phyloP scores from a whole-genome alignment of 1,140 invertebrate genomes.

The Drosophila triauraria region DNA sequence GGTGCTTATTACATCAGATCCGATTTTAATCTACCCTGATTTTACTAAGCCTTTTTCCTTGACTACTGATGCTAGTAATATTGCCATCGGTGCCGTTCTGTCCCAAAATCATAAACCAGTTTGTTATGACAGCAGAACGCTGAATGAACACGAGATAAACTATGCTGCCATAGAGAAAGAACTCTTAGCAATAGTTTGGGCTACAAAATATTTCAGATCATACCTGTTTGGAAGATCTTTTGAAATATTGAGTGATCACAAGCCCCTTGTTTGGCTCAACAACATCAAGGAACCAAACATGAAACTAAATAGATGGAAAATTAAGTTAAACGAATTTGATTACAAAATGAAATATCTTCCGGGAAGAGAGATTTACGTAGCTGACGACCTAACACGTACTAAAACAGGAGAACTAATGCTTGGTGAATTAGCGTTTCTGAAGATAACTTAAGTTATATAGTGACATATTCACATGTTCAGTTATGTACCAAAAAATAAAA shows the following conservation, averaged over 20 bases:
- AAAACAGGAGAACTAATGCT: not conserved
- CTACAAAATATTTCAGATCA: conserved; percentile 1
- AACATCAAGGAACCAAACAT: not conserved
- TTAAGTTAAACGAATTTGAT: not conserved
- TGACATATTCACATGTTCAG: too few relatives aligned
- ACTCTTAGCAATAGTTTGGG: not conserved
- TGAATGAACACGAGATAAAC: too few relatives aligned
- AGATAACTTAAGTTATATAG: too few relatives aligned
- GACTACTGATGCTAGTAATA: too few relatives aligned
- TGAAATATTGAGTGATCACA: too few relatives aligned
- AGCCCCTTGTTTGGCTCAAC: not conserved
- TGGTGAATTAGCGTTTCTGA: not conserved
- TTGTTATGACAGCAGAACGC: too few relatives aligned
- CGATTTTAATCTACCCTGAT: too few relatives aligned
- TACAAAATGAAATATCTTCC: not conserved
- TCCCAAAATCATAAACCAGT: too few relatives aligned
- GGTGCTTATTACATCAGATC: too few relatives aligned
- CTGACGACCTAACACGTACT: not conserved
- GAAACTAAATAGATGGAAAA: not conserved
- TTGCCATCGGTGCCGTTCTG: too few relatives aligned
- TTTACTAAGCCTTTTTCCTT: too few relatives aligned
- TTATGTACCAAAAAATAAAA: too few relatives aligned
- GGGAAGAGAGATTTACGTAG: not conserved
- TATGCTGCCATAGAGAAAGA: not conserved
- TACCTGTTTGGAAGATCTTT: not conserved